Evolutionary conservation across 2,888 invertebrate genomes (phyloP).

Genomic region (Phyto melanocephala): DNA sequence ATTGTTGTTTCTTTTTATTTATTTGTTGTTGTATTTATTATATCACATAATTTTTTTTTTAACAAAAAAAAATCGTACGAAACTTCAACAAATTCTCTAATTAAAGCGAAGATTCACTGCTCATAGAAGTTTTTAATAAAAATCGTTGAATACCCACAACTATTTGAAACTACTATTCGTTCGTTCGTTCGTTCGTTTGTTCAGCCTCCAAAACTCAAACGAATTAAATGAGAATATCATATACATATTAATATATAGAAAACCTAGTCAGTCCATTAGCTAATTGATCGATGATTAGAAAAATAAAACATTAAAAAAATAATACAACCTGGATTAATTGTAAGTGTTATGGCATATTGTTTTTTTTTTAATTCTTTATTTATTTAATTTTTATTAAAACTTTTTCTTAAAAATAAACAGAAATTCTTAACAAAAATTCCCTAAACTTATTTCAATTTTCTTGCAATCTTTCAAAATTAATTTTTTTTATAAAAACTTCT

Average conservation of each 20-base stretch:
- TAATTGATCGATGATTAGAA: slow-evolving; percentile 37
- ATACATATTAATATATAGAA: background rate
- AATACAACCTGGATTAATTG: slow-evolving; percentile 59
- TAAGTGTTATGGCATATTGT: slow-evolving; percentile 55
- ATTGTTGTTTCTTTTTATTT: slow-evolving; percentile 73
- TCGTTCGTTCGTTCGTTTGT: slow-evolving; percentile 46
- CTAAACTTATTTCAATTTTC: slow-evolving; percentile 25
- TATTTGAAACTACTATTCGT: slow-evolving; percentile 48
- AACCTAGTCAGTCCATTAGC: slow-evolving; percentile 23
- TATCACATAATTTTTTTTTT: slow-evolving; percentile 70
- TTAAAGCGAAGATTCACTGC: slow-evolving; percentile 74
- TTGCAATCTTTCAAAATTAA: background rate
- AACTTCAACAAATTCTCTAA: slow-evolving; percentile 65
- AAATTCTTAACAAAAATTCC: background rate
- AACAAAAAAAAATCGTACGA: slow-evolving; percentile 60
- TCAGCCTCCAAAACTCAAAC: slow-evolving; percentile 47
- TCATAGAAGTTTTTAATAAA: slow-evolving; percentile 70
- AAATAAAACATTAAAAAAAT: background rate
- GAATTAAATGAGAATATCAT: slow-evolving; percentile 7
- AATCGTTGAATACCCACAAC: slow-evolving; percentile 53
- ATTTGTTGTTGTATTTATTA: slow-evolving; percentile 77
- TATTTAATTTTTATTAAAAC: background rate
- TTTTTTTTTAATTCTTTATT: slow-evolving; percentile 27
- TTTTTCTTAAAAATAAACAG: slow-evolving; percentile 9
- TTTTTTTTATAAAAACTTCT: slow-evolving; percentile 8